These are phyloP conservation scores for Anomalospiza imberbis DNA, from an alignment of 2,797 vertebrate genomes.

Conservation along the genomic window DNA sequence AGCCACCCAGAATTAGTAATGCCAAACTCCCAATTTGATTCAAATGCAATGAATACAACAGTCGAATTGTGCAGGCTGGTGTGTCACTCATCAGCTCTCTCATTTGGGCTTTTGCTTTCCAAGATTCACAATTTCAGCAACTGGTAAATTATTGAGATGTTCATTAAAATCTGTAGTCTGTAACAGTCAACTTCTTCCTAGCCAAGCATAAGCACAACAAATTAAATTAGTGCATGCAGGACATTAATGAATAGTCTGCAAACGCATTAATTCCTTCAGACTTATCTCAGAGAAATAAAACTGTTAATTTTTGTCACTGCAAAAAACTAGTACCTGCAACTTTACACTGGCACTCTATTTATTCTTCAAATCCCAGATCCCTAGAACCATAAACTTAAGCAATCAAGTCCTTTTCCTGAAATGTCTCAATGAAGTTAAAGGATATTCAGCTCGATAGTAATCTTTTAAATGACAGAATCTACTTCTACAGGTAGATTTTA, in stretches of 20 bases:
- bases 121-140: slow-evolving; percentile 18
- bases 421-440: background rate
- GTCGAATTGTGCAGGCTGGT: slow-evolving; percentile 37
- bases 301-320: background rate
- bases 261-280: background rate
- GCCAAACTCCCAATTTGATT: slow-evolving; percentile 58
- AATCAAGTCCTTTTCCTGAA: background rate
- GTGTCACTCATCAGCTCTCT: slow-evolving; percentile 24
- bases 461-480: background rate
- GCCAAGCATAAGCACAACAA: slow-evolving; percentile 21
- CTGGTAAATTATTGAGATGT: slow-evolving; percentile 50
- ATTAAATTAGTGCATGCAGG: slow-evolving; percentile 2
- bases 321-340: background rate
- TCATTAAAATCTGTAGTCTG: slow-evolving; percentile 57
- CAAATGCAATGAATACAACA: slow-evolving; percentile 53
- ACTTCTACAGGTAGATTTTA: slow-evolving; percentile 40
- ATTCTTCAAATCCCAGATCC: background rate
- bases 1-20: slow-evolving; percentile 57
- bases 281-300: slow-evolving; percentile 14
- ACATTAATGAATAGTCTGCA: slow-evolving; percentile 1
- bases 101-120: slow-evolving; percentile 8
- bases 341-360: background rate
- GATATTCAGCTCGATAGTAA: background rate
- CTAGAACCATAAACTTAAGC: background rate
- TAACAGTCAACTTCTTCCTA: slow-evolving; percentile 7